Conservation (phyloP, 2,888 invertebrate genomes). For the Caenorhabditis sulstoni region DNA sequence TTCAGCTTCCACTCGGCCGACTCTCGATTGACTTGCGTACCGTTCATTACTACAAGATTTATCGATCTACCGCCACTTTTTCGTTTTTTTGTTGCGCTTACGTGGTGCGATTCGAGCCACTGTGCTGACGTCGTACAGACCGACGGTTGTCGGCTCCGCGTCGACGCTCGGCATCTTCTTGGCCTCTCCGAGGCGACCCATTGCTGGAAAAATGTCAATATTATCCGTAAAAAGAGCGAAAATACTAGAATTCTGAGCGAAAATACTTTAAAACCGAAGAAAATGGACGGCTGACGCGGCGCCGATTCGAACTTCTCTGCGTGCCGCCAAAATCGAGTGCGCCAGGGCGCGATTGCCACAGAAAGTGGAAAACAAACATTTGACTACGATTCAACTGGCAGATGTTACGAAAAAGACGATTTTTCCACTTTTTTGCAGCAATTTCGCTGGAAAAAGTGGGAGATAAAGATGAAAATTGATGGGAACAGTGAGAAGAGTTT, state of each 20-base stretch:
- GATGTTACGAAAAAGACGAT: too few relatives aligned
- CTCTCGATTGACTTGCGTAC: not conserved
- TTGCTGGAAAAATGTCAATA: not conserved
- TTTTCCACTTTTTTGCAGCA: too few relatives aligned
- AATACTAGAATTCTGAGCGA: not conserved
- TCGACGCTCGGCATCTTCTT: slow-evolving; percentile 10
- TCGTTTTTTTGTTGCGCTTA: slow-evolving; percentile 9
- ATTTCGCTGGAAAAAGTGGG: too few relatives aligned
- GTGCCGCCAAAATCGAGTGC: not conserved
- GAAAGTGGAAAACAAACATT: not conserved
- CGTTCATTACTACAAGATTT: slow-evolving; percentile 14
- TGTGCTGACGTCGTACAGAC: slow-evolving; percentile 44
- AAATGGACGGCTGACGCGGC: not conserved
- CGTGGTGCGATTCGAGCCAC: slow-evolving; percentile 35
- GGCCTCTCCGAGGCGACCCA: slow-evolving; percentile 43
- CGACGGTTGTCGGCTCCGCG: slow-evolving; percentile 31
- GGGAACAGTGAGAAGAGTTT: too few relatives aligned
- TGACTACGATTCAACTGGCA: too few relatives aligned
- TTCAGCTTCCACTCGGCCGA: slow-evolving; percentile 48
- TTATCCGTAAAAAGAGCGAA: not conserved
- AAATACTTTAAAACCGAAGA: not conserved
- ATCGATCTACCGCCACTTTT: too few relatives aligned
- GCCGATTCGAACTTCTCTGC: not conserved
- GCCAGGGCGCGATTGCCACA: not conserved
- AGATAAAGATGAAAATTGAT: too few relatives aligned